Evolutionary conservation across 1,140 invertebrate genomes (phyloP).

Genomic region (Luehdorfia chinensis): DNA sequence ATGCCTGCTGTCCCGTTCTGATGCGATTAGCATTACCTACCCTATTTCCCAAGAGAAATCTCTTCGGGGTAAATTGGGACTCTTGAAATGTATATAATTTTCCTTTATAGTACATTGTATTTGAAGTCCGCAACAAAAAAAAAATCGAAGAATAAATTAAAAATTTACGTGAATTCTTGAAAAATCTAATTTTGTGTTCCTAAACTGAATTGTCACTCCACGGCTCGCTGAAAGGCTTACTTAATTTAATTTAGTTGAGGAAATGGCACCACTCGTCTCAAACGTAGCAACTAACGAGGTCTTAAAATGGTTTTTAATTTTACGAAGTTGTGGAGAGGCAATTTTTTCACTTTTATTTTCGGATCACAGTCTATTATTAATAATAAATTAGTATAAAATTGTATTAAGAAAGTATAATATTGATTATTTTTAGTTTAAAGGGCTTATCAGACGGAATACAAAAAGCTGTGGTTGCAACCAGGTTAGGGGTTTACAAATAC

Average conservation of each 20-base stretch:
- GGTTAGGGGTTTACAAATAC: no score
- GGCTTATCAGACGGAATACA: no score
- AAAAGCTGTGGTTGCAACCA: no score
- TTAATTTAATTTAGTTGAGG: constrained; percentile 8
- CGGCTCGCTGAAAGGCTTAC: constrained; percentile 6
- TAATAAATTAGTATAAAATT: no score
- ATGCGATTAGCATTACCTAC: constrained; percentile 30
- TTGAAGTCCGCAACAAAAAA: no score
- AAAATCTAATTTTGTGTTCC: constrained; percentile 9
- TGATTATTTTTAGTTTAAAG: no score
- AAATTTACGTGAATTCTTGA: constrained; percentile 10
- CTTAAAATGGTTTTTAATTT: neutral
- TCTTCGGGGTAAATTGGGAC: constrained; percentile 6
- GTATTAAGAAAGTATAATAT: no score
- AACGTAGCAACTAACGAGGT: constrained; percentile 8
- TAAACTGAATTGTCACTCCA: constrained; percentile 11
- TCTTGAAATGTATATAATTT: constrained; percentile 1
- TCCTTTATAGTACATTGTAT: no score
- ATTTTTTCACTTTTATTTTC: no score
- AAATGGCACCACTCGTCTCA: constrained; percentile 1
- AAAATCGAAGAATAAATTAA: constrained; percentile 1
- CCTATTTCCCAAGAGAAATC: constrained; percentile 20
- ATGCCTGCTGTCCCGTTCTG: constrained; percentile 23
- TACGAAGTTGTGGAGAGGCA: neutral
- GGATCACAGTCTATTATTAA: no score